Evolutionary conservation across 2,797 vertebrate genomes (phyloP).

Genomic region (Bovichtus diacanthus): DNA sequence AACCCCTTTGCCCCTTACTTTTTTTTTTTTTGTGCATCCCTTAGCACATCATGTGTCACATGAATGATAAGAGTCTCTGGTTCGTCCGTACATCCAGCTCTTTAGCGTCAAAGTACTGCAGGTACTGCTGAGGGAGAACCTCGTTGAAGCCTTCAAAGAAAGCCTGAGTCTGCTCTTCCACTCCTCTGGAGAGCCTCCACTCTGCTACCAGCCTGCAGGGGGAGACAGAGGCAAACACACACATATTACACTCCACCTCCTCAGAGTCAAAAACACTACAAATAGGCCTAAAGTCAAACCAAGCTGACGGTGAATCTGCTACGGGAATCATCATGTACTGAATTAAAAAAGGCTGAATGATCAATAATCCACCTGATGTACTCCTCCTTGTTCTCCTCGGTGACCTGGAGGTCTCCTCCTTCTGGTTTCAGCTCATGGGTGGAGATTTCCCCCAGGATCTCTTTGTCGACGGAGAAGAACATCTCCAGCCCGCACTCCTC

Average conservation of each 20-base stretch:
- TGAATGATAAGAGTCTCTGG: too few species aligned
- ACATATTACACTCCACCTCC: conserved; percentile 78
- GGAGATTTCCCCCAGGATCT: conserved; percentile 96
- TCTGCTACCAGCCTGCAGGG: conserved; percentile 91
- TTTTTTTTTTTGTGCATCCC: too few species aligned
- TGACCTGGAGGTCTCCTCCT: conserved; percentile 94
- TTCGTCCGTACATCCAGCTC: conserved; percentile 90
- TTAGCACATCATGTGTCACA: too few species aligned
- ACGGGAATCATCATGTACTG: background rate
- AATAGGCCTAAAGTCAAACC: background rate
- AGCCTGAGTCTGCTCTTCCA: conserved; percentile 97
- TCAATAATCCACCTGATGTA: conserved; percentile 91
- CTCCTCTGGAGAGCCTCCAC: conserved; percentile 96
- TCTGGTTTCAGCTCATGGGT: conserved; percentile 95
- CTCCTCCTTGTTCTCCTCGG: conserved; percentile 98
- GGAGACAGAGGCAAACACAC: background rate
- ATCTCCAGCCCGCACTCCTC: conserved; percentile 98
- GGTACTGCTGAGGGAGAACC: conserved; percentile 96
- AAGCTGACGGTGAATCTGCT: background rate
- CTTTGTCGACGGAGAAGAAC: conserved; percentile 99
- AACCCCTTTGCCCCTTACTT: too few species aligned
- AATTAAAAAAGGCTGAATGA: background rate
- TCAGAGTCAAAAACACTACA: background rate
- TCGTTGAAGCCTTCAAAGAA: conserved; percentile 99
- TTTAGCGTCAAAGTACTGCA: conserved; percentile 98